A percentile compares a stretch with the other conserved stretches of the same genome.
Conservation (phyloP, 1,140 invertebrate species). For the Drosophila albomicans region DNA sequence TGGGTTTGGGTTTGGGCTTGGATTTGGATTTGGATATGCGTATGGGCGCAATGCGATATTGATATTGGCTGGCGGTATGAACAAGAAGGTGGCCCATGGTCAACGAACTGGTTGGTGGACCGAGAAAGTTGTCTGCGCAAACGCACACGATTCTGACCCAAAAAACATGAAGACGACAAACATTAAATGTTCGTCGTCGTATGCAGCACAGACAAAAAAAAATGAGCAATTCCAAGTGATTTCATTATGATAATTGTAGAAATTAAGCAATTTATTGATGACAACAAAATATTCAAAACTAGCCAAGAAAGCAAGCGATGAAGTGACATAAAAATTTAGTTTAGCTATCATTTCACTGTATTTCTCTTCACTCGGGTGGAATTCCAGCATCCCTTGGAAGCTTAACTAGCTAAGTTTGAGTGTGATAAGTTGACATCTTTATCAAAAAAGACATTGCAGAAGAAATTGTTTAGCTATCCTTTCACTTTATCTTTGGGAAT, state of each 20-base stretch:
- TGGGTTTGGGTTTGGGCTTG: neutral
- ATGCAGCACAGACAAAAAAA: constrained; percentile 15
- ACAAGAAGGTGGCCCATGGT: constrained; percentile 41
- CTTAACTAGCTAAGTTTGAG: too few relatives aligned
- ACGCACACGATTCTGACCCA: constrained; percentile 70
- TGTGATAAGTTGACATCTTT: too few relatives aligned
- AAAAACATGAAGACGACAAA: constrained; percentile 5
- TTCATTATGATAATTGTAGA: constrained; percentile 58
- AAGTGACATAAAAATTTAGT: too few relatives aligned
- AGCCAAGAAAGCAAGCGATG: neutral
- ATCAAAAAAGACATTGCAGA: too few relatives aligned
- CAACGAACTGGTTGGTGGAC: constrained; percentile 75
- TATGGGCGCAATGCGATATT: constrained; percentile 33
- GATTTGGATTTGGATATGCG: constrained; percentile 22
- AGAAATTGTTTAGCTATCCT: too few relatives aligned
- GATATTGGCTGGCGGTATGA: constrained; percentile 26
- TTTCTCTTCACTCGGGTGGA: too few relatives aligned
- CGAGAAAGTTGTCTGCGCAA: constrained; percentile 64
- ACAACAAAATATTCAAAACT: constrained; percentile 3
- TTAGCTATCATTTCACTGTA: too few relatives aligned
- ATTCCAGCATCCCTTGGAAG: too few relatives aligned
- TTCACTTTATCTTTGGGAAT: too few relatives aligned
- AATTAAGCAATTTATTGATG: constrained; percentile 45
- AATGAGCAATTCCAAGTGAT: constrained; percentile 38
- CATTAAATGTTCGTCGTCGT: too few relatives aligned